Percentiles rank a stretch among this genome's conserved stretches.
phyloP scores from a whole-genome alignment of 2,113 vertebrate genomes.

The Elaphurus davidianus region DNA sequence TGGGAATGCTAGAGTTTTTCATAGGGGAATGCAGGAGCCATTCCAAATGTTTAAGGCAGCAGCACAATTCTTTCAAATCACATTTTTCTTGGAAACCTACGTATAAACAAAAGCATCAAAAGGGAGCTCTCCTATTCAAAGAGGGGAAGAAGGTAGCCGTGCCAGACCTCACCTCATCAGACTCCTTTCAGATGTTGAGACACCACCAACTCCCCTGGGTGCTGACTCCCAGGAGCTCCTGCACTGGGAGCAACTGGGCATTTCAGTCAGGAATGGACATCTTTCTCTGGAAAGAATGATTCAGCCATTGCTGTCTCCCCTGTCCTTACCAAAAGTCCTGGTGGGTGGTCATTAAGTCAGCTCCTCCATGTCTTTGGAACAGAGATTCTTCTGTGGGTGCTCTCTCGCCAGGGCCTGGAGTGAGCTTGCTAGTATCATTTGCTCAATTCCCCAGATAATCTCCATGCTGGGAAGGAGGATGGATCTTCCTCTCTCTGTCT shows the following conservation, averaged over 20 bases:
- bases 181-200: background rate
- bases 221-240: background rate
- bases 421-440: too few relatives aligned
- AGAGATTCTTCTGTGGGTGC: too few relatives aligned
- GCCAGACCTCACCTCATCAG: background rate
- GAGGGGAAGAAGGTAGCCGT: background rate
- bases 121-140: background rate
- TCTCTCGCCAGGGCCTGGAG: too few relatives aligned
- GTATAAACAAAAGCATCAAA: background rate
- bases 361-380: background rate
- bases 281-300: background rate
- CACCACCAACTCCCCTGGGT: fast-evolving
- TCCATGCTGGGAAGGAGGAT: too few relatives aligned
- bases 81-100: background rate
- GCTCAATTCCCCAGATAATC: background rate
- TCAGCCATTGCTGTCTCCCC: too few relatives aligned
- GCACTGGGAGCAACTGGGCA: background rate
- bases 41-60: background rate
- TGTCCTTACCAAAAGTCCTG: background rate
- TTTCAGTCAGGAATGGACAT: background rate
- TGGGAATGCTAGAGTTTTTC: background rate
- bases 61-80: background rate
- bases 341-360: background rate
- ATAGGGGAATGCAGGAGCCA: background rate
- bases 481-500: background rate